Evolutionary conservation across 2,113 vertebrate species (phyloP).

Genomic region (Cardinalis cardinalis): DNA sequence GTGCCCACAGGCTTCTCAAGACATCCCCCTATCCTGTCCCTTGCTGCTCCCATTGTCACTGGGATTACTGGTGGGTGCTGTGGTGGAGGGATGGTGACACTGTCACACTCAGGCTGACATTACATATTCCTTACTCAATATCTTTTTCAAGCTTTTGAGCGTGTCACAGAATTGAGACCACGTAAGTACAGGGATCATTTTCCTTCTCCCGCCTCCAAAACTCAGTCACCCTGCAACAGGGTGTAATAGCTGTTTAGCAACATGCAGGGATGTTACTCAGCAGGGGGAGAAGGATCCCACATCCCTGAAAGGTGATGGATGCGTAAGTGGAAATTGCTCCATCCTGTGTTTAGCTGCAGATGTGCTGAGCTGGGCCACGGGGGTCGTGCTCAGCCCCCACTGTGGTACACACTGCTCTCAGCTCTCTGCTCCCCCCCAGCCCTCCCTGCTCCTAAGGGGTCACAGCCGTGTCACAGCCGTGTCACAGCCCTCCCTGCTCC

Average conservation of each 20-base stretch:
- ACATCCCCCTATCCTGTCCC: not conserved
- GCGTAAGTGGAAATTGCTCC: not conserved
- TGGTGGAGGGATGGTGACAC: not conserved
- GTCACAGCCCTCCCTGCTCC: too few relatives aligned
- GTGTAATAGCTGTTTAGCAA: constrained; percentile 19
- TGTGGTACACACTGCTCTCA: fast-evolving
- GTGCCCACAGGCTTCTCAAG: not conserved
- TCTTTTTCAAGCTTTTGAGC: not conserved
- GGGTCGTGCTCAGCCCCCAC: not conserved
- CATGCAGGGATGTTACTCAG: not conserved
- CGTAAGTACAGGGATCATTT: constrained; percentile 41
- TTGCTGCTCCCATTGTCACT: not conserved
- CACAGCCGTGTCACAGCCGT: fast-evolving
- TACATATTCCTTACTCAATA: not conserved
- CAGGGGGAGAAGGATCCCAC: constrained; percentile 17
- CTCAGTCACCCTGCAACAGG: not conserved
- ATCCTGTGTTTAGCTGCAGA: not conserved
- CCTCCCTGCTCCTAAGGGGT: not conserved
- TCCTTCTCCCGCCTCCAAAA: constrained; percentile 23
- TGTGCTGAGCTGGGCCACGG: not conserved
- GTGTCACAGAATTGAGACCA: not conserved
- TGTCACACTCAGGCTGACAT: not conserved
- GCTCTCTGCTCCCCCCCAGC: not conserved
- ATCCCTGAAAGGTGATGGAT: not conserved
- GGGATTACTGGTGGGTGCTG: not conserved